Evolutionary conservation across 2,113 vertebrate species (phyloP), one percentile per base, ranked within the genome.

Genomic region (Daphoenositta chrysoptera): DNA sequence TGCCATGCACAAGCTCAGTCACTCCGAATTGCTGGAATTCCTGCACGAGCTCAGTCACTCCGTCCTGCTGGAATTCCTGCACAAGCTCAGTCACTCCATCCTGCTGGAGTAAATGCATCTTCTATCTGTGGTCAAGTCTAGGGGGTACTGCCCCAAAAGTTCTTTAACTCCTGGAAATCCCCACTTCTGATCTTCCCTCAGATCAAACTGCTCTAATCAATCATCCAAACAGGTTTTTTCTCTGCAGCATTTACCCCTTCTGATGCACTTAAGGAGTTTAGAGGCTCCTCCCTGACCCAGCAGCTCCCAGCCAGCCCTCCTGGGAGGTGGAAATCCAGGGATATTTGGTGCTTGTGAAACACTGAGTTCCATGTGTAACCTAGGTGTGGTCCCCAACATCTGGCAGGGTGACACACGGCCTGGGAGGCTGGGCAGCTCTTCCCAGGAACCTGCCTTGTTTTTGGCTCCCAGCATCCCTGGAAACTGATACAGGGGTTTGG

Each of bases 81-180:
- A 6, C 45, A 2, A 11, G 13, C 47, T 79, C 39, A 37, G 28
- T 13, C 77, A 6, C 16, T 37, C 20, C 9, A 8, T 7, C 0
- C 44, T 7, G 17, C 27, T 56, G 70, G 10, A 26, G 6, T 2
- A 17, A 61, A n/a, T 1, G 10, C 15, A 9, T 33, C 33, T 54
- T 23, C 53, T 16, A 0, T 9, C 39, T 8, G 10, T 1, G 1
- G 5, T 13, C 1, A 1, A 13, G 14, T 42, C 54, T 12, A 2
- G 12, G 42, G 15, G 19, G 7, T 61, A 4, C 33, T 51, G 44
- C 12, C 53, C 45, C 37, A 12, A 14, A 47, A n/a, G 47, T 42
- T 15, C 44, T n/a, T 18, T 23, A 40, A 26, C 56, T 58, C 15
- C 53, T 85, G 89, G 37, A 23, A 87, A 83, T 10, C 16, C 50